Conservation (phyloP, 2,888 invertebrate species). For the Pseudoips prasinana region DNA sequence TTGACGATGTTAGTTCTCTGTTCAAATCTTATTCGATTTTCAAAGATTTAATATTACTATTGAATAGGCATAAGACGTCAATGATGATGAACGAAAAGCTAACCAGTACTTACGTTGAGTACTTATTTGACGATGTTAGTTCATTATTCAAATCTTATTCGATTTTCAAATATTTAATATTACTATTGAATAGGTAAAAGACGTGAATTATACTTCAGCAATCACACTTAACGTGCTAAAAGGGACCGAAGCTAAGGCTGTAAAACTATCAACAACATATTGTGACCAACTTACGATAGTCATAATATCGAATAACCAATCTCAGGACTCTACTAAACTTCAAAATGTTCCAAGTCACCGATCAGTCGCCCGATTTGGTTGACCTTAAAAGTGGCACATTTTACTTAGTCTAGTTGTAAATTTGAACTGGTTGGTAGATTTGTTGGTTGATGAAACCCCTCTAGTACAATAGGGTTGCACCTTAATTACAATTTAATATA, state of each 20-base stretch:
- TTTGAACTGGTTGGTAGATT: constrained; percentile 33
- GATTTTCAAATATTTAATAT: too few relatives aligned
- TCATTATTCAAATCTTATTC: too few relatives aligned
- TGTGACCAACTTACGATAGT: constrained; percentile 23
- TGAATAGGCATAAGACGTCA: too few relatives aligned
- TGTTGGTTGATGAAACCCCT: constrained; percentile 35
- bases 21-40: too few relatives aligned
- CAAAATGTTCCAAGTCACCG: constrained; percentile 4
- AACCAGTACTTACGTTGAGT: too few relatives aligned
- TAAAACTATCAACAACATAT: constrained; percentile 42
- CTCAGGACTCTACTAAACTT: constrained; percentile 7
- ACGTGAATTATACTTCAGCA: too few relatives aligned
- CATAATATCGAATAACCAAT: constrained; percentile 13
- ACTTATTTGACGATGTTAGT: too few relatives aligned
- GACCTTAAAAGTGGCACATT: too few relatives aligned
- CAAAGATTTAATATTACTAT: too few relatives aligned
- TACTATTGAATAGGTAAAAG: too few relatives aligned
- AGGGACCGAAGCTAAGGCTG: constrained; percentile 1
- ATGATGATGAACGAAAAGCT: too few relatives aligned
- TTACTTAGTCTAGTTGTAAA: constrained; percentile 9
- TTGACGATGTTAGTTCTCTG: too few relatives aligned
- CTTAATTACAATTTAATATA: constrained; percentile 80
- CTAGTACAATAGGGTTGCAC: constrained; percentile 47
- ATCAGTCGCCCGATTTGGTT: neutral
- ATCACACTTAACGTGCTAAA: neutral